These are phyloP conservation scores for Phalloptychus januarius DNA, from an alignment of 2,797 vertebrate species.

Conservation along the genomic window DNA sequence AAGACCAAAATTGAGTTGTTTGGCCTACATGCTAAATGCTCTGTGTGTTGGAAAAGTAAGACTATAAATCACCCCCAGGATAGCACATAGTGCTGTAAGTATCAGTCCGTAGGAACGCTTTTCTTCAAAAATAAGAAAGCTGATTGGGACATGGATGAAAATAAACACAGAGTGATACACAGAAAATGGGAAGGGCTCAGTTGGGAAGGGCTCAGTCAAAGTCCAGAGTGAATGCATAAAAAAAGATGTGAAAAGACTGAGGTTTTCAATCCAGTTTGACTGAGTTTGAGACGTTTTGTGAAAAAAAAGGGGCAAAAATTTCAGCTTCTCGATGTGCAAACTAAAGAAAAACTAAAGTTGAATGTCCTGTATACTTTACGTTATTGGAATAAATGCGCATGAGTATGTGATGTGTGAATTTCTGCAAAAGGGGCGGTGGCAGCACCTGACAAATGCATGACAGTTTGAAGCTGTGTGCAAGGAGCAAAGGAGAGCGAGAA, in stretches of 20 bases:
- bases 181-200: background rate
- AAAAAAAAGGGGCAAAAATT: background rate
- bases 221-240: background rate
- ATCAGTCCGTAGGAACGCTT: background rate
- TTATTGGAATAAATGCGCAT: slow-evolving; percentile 32
- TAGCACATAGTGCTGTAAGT: background rate
- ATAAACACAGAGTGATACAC: background rate
- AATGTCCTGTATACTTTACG: background rate
- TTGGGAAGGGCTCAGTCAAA: background rate
- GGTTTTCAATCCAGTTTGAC: background rate
- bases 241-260: background rate
- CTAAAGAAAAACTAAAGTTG: background rate
- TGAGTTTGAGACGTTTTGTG: background rate
- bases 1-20: no score
- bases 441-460: slow-evolving; percentile 45
- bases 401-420: slow-evolving; percentile 8
- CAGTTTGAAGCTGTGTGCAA: slow-evolving; percentile 49
- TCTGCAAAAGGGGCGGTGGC: slow-evolving; percentile 39
- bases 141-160: background rate
- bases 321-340: background rate
- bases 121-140: background rate
- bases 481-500: slow-evolving; percentile 36
- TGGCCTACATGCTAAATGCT: background rate
- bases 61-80: background rate
- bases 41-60: background rate